Evolutionary conservation across 2,888 invertebrate species (phyloP).

Genomic region (Leucophenga montana): DNA sequence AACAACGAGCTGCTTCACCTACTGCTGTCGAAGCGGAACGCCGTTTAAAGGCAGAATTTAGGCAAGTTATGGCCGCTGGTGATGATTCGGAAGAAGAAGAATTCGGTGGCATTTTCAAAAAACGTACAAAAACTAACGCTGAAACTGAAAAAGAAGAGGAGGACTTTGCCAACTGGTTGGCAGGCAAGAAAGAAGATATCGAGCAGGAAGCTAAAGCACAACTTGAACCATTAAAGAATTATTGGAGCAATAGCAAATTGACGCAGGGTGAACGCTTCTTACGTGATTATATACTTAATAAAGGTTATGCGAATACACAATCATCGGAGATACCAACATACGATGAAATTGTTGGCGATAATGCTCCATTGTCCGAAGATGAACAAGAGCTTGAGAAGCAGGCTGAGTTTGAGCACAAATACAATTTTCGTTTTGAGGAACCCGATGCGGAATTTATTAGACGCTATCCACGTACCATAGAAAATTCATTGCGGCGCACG

Average conservation of each 20-base stretch:
- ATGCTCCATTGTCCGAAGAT: slow-evolving; percentile 81
- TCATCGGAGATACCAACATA: slow-evolving; percentile 77
- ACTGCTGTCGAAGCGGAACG: slow-evolving; percentile 81
- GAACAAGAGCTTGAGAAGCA: slow-evolving; percentile 86
- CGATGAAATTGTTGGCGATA: slow-evolving; percentile 79
- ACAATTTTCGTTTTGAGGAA: slow-evolving; percentile 97
- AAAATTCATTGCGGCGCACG: slow-evolving; percentile 84
- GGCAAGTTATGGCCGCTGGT: slow-evolving; percentile 73
- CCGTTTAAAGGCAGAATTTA: slow-evolving; percentile 79
- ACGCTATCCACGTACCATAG: slow-evolving; percentile 92
- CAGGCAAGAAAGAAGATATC: slow-evolving; percentile 80
- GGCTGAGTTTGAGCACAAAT: slow-evolving; percentile 94
- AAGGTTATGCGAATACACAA: slow-evolving; percentile 77
- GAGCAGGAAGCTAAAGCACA: slow-evolving; percentile 78
- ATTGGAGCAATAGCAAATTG: slow-evolving; percentile 88
- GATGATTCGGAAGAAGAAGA: slow-evolving; percentile 75
- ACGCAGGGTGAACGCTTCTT: slow-evolving; percentile 91
- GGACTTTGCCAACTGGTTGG: slow-evolving; percentile 86
- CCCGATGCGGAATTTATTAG: slow-evolving; percentile 94
- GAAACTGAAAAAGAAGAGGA: slow-evolving; percentile 75
- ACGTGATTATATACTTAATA: slow-evolving; percentile 92
- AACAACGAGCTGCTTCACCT: slow-evolving; percentile 68
- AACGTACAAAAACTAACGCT: slow-evolving; percentile 75
- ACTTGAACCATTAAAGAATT: slow-evolving; percentile 84
- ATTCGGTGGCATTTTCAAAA: slow-evolving; percentile 76